Conservation (phyloP, 2,888 invertebrate species). For the Ochropleura plecta region DNA sequence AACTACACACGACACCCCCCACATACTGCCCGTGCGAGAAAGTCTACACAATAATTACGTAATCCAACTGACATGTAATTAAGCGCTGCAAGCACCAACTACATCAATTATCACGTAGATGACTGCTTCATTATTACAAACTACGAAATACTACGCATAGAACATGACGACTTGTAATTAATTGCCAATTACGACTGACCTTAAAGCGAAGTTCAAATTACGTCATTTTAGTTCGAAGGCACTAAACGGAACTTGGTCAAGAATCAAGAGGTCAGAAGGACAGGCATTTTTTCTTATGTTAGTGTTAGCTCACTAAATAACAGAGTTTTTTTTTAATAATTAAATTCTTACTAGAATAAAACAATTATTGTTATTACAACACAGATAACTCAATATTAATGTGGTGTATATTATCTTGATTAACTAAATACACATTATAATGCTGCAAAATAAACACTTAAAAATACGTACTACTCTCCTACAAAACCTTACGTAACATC, state of each 20-base stretch:
- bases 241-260: conserved; percentile 11
- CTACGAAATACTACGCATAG: conserved; percentile 65
- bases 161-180: conserved; percentile 75
- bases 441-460: not conserved
- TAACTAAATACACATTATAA: not conserved
- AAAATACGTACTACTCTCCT: not conserved
- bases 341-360: not conserved
- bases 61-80: conserved; percentile 65
- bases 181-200: conserved; percentile 78
- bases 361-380: not conserved
- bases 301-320: not conserved
- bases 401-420: not conserved
- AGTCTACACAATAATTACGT: conserved; percentile 60
- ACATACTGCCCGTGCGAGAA: conserved; percentile 36
- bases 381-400: not conserved
- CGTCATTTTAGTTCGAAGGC: conserved; percentile 36
- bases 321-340: not conserved
- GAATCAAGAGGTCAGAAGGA: conserved; percentile 22
- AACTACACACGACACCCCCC: conserved; percentile 1
- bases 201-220: conserved; percentile 67
- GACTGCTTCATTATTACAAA: conserved; percentile 77
- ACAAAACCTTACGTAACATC: not conserved
- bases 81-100: conserved; percentile 67
- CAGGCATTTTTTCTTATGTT: not conserved
- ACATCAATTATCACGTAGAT: conserved; percentile 70